Conservation (phyloP, 2,113 vertebrate species). For the Alligator sinensis region DNA sequence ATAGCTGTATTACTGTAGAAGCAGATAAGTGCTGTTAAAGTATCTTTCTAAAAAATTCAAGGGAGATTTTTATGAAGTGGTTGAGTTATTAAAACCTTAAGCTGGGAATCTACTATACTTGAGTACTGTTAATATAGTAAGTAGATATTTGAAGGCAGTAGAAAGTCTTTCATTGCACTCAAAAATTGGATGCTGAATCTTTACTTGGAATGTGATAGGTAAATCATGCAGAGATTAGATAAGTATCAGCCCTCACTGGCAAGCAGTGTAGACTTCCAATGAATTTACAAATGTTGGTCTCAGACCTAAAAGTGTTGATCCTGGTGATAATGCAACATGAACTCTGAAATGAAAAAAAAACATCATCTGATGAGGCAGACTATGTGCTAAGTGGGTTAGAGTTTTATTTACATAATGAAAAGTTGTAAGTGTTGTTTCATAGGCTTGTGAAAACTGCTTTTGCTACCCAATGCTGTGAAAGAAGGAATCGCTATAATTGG, state of each 20-base stretch:
- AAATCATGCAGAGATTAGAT: neutral
- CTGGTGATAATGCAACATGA: neutral
- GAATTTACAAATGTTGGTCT: neutral
- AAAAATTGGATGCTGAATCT: neutral
- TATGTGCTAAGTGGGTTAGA: neutral
- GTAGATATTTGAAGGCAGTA: neutral
- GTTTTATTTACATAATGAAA: neutral
- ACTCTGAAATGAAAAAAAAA: neutral
- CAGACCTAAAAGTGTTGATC: neutral
- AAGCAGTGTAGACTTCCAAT: neutral
- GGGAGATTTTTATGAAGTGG: neutral
- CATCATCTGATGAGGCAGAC: neutral
- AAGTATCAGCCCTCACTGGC: neutral
- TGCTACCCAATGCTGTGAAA: no score
- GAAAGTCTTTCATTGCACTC: neutral
- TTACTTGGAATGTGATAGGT: neutral
- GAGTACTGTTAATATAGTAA: neutral
- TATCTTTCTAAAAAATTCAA: constrained; percentile 1
- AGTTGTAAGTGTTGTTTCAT: neutral
- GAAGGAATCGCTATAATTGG: no score
- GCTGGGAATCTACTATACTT: neutral
- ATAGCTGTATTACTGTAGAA: neutral
- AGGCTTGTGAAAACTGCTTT: neutral
- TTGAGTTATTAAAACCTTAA: neutral
- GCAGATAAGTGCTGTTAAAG: neutral